Conservation (phyloP, 2,888 invertebrate genomes). For the Drosophila helvetica region DNA sequence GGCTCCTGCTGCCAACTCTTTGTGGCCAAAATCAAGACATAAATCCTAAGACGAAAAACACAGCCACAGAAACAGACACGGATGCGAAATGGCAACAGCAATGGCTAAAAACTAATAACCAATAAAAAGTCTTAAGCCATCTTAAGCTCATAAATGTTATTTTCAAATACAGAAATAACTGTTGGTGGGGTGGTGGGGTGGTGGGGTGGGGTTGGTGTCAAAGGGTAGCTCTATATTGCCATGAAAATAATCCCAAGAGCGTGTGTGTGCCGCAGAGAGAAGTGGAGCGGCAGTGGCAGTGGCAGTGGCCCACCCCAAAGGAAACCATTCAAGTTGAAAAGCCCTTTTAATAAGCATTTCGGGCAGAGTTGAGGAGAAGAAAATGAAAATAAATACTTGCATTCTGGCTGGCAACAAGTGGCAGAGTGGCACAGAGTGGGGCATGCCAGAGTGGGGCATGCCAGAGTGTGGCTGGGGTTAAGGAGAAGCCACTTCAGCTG, state of each 20-base stretch:
- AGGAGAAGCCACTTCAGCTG: slow-evolving; percentile 57
- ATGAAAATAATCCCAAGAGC: slow-evolving; percentile 32
- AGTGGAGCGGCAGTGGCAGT: neutral
- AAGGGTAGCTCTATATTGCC: slow-evolving; percentile 4
- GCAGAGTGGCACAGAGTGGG: slow-evolving; percentile 33
- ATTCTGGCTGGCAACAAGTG: slow-evolving; percentile 62
- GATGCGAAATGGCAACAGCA: slow-evolving; percentile 8
- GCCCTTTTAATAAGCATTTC: slow-evolving; percentile 76
- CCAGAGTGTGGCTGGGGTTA: slow-evolving; percentile 32
- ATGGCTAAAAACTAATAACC: slow-evolving; percentile 72
- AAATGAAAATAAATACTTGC: slow-evolving; percentile 35
- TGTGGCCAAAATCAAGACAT: slow-evolving; percentile 27
- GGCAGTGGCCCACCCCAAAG: slow-evolving; percentile 49
- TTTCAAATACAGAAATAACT: slow-evolving; percentile 62
- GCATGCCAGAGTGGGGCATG: slow-evolving; percentile 5
- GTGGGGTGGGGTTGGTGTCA: too few species aligned
- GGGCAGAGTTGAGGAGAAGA: slow-evolving; percentile 39
- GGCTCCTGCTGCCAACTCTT: slow-evolving; percentile 25
- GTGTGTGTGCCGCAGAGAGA: slow-evolving; percentile 8
- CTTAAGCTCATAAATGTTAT: slow-evolving; percentile 74
- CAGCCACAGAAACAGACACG: slow-evolving; percentile 7
- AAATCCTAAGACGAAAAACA: slow-evolving; percentile 33
- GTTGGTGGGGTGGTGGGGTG: slow-evolving; percentile 5
- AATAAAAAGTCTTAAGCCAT: slow-evolving; percentile 75
- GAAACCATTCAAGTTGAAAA: slow-evolving; percentile 77